Evolutionary conservation across 2,113 vertebrate genomes (phyloP).

Genomic region (Euleptes europaea): DNA sequence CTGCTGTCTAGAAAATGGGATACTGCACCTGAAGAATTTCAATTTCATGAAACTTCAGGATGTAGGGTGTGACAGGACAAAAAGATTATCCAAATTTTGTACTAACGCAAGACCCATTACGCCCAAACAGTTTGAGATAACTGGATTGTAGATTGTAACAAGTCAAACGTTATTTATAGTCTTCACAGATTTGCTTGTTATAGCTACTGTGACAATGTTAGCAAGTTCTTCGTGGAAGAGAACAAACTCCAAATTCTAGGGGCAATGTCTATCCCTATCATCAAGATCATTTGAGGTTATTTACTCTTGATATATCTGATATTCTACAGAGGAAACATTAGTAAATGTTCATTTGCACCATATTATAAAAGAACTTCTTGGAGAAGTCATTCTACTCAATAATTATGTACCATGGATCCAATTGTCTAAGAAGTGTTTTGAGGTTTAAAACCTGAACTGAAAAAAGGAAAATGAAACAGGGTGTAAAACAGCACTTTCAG

Average conservation of each 20-base stretch:
- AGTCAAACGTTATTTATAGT: background rate
- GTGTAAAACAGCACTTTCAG: background rate
- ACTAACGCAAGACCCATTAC: background rate
- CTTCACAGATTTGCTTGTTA: background rate
- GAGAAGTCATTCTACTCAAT: background rate
- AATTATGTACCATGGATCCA: no score
- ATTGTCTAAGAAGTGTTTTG: background rate
- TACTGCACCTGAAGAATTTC: background rate
- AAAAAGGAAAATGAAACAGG: background rate
- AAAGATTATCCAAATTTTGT: background rate
- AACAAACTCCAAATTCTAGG: background rate
- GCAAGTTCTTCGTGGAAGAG: background rate
- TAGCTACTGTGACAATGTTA: background rate
- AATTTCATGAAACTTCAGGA: background rate
- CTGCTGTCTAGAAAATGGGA: background rate
- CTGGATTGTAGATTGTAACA: background rate
- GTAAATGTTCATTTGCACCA: background rate
- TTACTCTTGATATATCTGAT: background rate
- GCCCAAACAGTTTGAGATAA: background rate
- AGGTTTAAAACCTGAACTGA: background rate
- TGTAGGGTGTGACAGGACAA: background rate
- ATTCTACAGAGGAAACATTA: background rate
- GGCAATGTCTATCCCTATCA: background rate
- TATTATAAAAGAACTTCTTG: background rate
- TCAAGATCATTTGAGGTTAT: background rate